These are phyloP conservation scores for honey bee (Apis mellifera) DNA, from an alignment of 1,140 invertebrate species.

Conservation along the genomic window Amel_HAv3.1 CM009941.2:12135501-12136000, in stretches of 20 bases:
- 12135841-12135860: conserved; percentile 43
- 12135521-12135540: conserved; percentile 23
- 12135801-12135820: conserved; percentile 60
- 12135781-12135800: conserved; percentile 40
- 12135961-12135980: conserved; percentile 17
- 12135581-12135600: no score
- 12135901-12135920: conserved; percentile 69
- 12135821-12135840: conserved; percentile 8
- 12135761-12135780: conserved; percentile 46
- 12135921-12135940: conserved; percentile 79
- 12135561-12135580: background rate
- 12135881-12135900: conserved; percentile 76
- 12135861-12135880: conserved; percentile 78
- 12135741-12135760: conserved; percentile 52
- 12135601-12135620: no score
- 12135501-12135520: conserved; percentile 40
- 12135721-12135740: no score
- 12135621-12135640: no score
- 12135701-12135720: background rate
- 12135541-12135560: background rate
- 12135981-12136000: conserved; percentile 12
- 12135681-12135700: background rate
- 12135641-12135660: no score
- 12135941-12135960: conserved; percentile 63
- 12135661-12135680: no score